These are phyloP conservation scores for Automeris io DNA, from an alignment of 2,888 invertebrate genomes.

Conservation along the genomic window DNA sequence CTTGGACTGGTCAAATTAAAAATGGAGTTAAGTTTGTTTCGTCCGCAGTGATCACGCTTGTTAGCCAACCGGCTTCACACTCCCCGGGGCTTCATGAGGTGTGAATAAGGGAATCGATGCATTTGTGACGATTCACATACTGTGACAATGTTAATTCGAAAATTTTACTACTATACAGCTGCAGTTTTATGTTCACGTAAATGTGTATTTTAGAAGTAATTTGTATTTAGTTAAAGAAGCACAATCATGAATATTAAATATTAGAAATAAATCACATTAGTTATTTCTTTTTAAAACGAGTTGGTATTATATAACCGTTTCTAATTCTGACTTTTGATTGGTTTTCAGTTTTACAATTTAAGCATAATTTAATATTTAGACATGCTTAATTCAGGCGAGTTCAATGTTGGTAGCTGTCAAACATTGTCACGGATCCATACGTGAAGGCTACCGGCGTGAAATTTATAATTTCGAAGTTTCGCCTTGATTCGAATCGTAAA, in stretches of 20 bases:
- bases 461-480: conserved; percentile 55
- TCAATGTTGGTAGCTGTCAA: conserved; percentile 35
- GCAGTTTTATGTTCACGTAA: background rate
- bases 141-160: conserved; percentile 42
- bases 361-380: conserved; percentile 37
- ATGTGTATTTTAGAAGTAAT: too few species aligned
- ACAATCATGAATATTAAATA: too few species aligned
- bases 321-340: background rate
- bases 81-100: conserved; percentile 60
- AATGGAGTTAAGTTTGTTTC: conserved; percentile 27
- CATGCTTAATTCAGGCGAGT: conserved; percentile 35
- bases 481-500: conserved; percentile 32
- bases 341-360: conserved; percentile 12
- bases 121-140: conserved; percentile 41
- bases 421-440: conserved; percentile 40
- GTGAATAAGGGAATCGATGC: conserved; percentile 51
- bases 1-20: conserved; percentile 52
- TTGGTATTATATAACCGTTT: conserved; percentile 1
- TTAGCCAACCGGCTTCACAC: conserved; percentile 39
- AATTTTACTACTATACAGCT: conserved; percentile 17
- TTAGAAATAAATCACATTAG: too few species aligned
- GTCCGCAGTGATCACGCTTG: conserved; percentile 8
- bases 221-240: too few species aligned
- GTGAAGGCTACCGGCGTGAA: conserved; percentile 46
- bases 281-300: background rate